Evolutionary conservation across 37 sponge, comb jelly and placozoan genomes (phyloP), one percentile per base, ranked within the genome.

Genomic region (Corticium candelabrum): DNA sequence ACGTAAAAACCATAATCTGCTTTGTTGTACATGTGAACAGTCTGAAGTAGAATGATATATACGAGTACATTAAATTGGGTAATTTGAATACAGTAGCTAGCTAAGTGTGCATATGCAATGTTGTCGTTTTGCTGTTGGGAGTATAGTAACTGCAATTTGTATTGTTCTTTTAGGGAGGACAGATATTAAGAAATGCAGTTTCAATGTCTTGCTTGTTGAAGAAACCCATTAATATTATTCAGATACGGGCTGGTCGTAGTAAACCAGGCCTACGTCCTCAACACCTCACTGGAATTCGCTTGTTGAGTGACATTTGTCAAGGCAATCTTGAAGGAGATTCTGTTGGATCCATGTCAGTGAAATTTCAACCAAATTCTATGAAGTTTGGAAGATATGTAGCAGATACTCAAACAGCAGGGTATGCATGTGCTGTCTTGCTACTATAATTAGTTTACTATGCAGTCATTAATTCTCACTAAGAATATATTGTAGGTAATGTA

Each of bases 231-330:
- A 81, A 69, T 40, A 74, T 96, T 69, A 57, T 69, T 40, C 82
- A 81, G 34, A 90, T 96, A 27, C 73, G 97, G 37, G 94, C 87
- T 29, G 87, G 89, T 3, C 74, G 97, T 4, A 85, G 77, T 75
- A 90, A 86, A 0, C 97, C 97, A 2, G 97, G 97, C 15, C 91
- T 96, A 41, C 81, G 87, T 41, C 87, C 94, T 7, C 97, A 96
- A 43, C 97, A 96, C 74, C 84, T 96, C 41, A 80, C 90, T 37
- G 94, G 78, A 37, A 4, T 80, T 27, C 68, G 80, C 73, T 85
- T 94, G 70, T 40, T 94, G 0, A 34, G 77, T n/a, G 38, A 78
- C 37, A 3, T 89, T 0, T 90, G 95, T 83, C 69, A 74, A 3
- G 95, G 91, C 1, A 76, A n/a, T 7, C 67, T 90, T 40, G 37